These are phyloP conservation scores for Pseudococcus longispinus DNA, from an alignment of 2,888 invertebrate genomes.

Conservation along the genomic window DNA sequence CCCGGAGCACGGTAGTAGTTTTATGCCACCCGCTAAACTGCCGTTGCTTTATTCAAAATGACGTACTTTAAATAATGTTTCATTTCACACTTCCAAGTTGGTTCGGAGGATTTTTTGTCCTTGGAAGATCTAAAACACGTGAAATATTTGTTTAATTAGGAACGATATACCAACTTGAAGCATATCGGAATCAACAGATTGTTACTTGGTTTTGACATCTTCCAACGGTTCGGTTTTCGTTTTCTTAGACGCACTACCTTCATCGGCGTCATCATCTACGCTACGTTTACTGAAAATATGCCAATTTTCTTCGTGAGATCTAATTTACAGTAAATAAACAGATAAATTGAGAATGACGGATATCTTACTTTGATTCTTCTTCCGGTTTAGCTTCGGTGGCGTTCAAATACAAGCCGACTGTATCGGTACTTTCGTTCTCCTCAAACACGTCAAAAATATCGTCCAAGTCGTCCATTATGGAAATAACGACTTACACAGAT, in stretches of 20 bases:
- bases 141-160: not conserved
- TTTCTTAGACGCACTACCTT: not conserved
- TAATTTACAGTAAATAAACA: not conserved
- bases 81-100: constrained; percentile 48
- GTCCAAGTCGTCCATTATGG: constrained; percentile 26
- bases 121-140: not conserved
- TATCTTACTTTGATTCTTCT: constrained; percentile 11
- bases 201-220: not conserved
- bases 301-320: not conserved
- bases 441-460: constrained; percentile 51
- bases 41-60: no score
- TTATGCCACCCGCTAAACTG: no score
- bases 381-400: not conserved
- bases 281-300: not conserved
- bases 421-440: constrained; percentile 21
- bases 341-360: not conserved
- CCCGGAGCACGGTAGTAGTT: no score
- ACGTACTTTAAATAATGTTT: constrained; percentile 28
- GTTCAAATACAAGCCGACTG: constrained; percentile 22
- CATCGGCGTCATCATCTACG: not conserved
- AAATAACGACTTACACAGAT: not conserved
- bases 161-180: not conserved
- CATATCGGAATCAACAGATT: not conserved
- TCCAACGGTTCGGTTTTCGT: not conserved
- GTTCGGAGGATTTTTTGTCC: not conserved